Evolutionary conservation across 1,140 invertebrate genomes (phyloP), one percentile per base, ranked within the genome.

Genomic region (Drosophila sulfurigaster): DNA sequence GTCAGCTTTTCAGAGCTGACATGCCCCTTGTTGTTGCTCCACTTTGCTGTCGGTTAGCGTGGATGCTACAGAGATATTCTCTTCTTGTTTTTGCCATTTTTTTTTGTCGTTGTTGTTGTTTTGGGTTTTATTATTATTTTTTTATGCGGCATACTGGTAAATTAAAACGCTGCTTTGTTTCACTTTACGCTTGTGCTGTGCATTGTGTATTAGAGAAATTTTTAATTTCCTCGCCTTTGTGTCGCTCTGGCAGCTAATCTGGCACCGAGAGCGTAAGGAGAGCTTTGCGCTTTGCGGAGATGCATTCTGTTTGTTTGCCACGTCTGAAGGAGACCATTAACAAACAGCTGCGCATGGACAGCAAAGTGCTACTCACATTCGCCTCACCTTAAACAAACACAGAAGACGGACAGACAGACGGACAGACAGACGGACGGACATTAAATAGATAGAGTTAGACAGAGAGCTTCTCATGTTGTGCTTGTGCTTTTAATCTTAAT

Each of bases 91-190:
- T 62, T 20, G 49, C 32, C 11, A 15, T 54, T 3, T 67, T 15
- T 38, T 41, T 2, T 10, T 57, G 41, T 38, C 35, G 11, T 20
- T 49, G 7, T 65, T 16, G 48, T 35, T 13, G 13, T 52, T 2
- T 66, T 13, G 35, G 32, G 20, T 48, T 11, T 38, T 25, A 15
- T 59, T 52, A 49, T 20, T 32, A 30, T 68, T 32, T 43, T 69
- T 35, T 59, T 46, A 63, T 77, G 46, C 43, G 48, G 45, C 32
- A 72, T 64, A 64, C 60, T 77, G 43, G 79, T 52, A 87, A 88
- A 88, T 87, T 88, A 87, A 87, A 87, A 88, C 51, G 63, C 66
- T 58, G 76, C 82, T 80, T 87, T 87, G 82, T 88, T 77, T 88
- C 79, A 79, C 69, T 86, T 79, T 64, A 59, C 59, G 67, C 60